phyloP scores from a whole-genome alignment of 2,113 vertebrate species.

The Rissa tridactyla region DNA sequence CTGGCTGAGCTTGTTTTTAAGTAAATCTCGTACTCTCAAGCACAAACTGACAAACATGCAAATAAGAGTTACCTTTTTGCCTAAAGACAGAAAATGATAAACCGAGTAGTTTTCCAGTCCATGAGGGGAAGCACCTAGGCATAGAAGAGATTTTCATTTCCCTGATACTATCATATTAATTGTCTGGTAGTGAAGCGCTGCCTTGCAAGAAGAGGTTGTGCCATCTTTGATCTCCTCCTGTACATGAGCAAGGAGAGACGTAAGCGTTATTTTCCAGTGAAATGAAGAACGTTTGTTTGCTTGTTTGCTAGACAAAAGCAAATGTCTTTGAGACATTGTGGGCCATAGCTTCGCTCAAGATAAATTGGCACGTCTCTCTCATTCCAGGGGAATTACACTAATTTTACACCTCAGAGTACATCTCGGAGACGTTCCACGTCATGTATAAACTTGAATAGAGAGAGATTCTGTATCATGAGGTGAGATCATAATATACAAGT shows the following conservation, averaged over 20 bases:
- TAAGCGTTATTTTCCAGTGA: background rate
- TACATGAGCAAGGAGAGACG: background rate
- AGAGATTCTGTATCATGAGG: slow-evolving; percentile 30
- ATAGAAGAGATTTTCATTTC: slow-evolving; percentile 36
- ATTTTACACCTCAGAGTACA: slow-evolving; percentile 33
- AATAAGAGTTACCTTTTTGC: slow-evolving; percentile 46
- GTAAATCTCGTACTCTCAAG: slow-evolving; percentile 35
- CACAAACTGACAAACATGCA: slow-evolving; percentile 56
- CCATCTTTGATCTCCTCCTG: slow-evolving; percentile 54
- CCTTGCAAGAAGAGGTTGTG: background rate
- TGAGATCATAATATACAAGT: slow-evolving; percentile 30
- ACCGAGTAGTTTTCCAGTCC: background rate
- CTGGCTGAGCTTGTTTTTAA: slow-evolving; percentile 65
- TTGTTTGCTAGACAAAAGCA: slow-evolving; percentile 53
- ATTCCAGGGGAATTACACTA: slow-evolving; percentile 46
- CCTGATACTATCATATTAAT: slow-evolving; percentile 60
- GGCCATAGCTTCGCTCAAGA: background rate
- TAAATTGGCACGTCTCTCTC: background rate
- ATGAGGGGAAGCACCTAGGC: slow-evolving; percentile 54
- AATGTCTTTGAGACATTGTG: background rate
- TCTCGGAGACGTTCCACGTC: slow-evolving; percentile 27
- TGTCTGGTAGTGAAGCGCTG: slow-evolving; percentile 42
- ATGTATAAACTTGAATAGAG: slow-evolving; percentile 58
- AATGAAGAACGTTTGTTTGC: background rate
- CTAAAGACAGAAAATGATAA: slow-evolving; percentile 60